Conservation (phyloP, 2,888 invertebrate species). For the Euzophera pinguis region DNA sequence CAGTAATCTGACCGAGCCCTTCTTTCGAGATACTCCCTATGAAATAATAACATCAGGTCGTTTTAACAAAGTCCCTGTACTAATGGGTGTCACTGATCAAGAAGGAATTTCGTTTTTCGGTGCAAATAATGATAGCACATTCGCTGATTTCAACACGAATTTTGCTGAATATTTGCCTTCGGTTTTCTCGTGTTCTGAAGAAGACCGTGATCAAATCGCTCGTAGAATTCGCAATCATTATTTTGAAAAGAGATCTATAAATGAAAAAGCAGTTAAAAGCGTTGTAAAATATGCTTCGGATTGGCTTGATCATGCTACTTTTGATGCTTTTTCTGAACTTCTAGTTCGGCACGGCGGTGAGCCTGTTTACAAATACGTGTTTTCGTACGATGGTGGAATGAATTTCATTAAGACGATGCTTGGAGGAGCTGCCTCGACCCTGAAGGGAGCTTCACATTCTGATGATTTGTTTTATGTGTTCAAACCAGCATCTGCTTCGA, state of each 20-base stretch:
- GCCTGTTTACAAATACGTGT: conserved; percentile 60
- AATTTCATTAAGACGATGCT: conserved; percentile 50
- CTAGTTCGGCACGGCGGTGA: conserved; percentile 28
- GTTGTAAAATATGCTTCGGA: conserved; percentile 55
- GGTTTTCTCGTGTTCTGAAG: conserved; percentile 52
- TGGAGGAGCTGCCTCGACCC: conserved; percentile 27
- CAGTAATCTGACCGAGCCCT: conserved; percentile 46
- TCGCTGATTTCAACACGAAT: conserved; percentile 47
- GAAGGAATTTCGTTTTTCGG: conserved; percentile 66
- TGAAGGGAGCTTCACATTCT: conserved; percentile 53
- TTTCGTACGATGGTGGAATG: conserved; percentile 57
- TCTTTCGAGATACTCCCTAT: conserved; percentile 60
- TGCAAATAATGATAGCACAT: conserved; percentile 40
- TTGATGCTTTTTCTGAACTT: conserved; percentile 36
- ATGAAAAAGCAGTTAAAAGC: conserved; percentile 27
- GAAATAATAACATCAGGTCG: conserved; percentile 50
- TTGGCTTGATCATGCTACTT: conserved; percentile 52
- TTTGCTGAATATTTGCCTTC: conserved; percentile 56
- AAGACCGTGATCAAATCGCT: conserved; percentile 30
- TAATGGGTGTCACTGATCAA: conserved; percentile 49
- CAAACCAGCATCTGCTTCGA: conserved; percentile 40
- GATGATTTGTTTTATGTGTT: conserved; percentile 69
- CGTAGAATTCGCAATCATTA: not conserved
- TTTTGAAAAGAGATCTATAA: conserved; percentile 32
- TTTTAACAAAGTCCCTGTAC: conserved; percentile 60